Base-by-base conservation (phyloP, 2,888 invertebrate genomes). In the Venusia cambrica region DNA sequence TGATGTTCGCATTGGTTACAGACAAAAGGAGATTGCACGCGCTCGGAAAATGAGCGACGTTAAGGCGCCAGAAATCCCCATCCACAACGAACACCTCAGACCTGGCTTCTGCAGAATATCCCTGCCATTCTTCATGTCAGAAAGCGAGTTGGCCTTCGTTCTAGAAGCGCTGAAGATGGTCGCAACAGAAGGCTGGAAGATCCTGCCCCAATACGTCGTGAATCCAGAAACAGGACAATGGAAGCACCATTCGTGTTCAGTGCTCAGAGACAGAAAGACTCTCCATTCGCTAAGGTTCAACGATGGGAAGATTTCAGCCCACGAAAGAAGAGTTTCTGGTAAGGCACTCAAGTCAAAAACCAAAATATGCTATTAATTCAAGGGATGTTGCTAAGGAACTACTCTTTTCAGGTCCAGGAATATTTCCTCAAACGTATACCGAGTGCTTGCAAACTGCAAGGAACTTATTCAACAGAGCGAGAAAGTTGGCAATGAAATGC, bases 221-320 rank as follows among this genome's bases (percentile, higher is more conserved):
- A 95, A 96, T 65, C 90, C 94, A 2, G 93, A 95, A 65, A 96
- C 95, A 0, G 97, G 95, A 0, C 96, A 96, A 70, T 97, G 97
- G 96, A 90, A 93, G 42, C 96, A 97, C 63, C 92, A 93, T 58
- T 91, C 93, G 0, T 94, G 95, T 67, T 90, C 92, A 25, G 89
- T 93, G 2, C 92, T 94, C 47, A 92, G 93, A 62, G 96, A 96
- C 56, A 89, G 94, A 25, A 94, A 94, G 69, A 96, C 95, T 89
- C 81, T 97, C 34, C 92, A 93, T 38, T 91, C 93, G 4, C 90
- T 97, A 25, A 88, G 92, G 34, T 95, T 94, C 65, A 88, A 88
- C 10, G 91, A 92, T 49, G 95, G 95, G 1, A 91, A 91, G 62
- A 93, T 97, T 89, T 89, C 89, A 3, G 88, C 93, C 32, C 90